Percentiles rank a stretch among this genome's conserved stretches.
phyloP scores from a whole-genome alignment of 2,113 vertebrate genomes.

The Trachemys scripta region DNA sequence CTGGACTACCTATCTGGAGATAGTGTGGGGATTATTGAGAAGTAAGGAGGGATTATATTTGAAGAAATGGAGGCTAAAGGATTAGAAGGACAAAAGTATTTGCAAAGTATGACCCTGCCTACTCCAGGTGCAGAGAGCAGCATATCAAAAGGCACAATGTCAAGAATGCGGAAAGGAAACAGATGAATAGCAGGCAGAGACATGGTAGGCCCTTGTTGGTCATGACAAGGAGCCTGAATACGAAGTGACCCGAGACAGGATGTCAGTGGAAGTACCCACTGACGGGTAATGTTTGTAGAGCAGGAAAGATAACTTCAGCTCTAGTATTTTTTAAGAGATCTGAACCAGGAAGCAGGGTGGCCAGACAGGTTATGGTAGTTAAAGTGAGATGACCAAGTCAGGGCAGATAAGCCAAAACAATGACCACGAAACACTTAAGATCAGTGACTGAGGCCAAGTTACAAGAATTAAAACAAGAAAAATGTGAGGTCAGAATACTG shows the following conservation, averaged over 20 bases:
- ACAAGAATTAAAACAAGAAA: neutral
- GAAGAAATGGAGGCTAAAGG: neutral
- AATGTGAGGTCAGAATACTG: neutral
- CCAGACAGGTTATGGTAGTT: fast-evolving
- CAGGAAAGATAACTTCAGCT: too few species aligned
- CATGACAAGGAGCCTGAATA: too few species aligned
- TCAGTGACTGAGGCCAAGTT: neutral
- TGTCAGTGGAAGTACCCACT: too few species aligned
- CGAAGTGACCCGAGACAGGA: too few species aligned
- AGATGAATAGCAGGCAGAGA: neutral
- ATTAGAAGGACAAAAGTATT: neutral
- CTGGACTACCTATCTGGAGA: neutral
- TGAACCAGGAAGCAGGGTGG: fast-evolving
- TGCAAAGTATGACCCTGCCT: neutral
- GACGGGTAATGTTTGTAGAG: too few species aligned
- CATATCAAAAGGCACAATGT: too few species aligned
- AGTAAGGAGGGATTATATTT: neutral
- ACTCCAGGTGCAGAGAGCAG: neutral
- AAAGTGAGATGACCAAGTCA: neutral
- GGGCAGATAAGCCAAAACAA: neutral
- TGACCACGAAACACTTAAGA: fast-evolving
- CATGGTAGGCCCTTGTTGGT: neutral
- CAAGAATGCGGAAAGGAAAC: too few species aligned
- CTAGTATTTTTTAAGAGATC: neutral
- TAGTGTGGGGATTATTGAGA: neutral